phyloP scores from a whole-genome alignment of 2,113 vertebrate genomes.

The Pollimyrus isidori region DNA sequence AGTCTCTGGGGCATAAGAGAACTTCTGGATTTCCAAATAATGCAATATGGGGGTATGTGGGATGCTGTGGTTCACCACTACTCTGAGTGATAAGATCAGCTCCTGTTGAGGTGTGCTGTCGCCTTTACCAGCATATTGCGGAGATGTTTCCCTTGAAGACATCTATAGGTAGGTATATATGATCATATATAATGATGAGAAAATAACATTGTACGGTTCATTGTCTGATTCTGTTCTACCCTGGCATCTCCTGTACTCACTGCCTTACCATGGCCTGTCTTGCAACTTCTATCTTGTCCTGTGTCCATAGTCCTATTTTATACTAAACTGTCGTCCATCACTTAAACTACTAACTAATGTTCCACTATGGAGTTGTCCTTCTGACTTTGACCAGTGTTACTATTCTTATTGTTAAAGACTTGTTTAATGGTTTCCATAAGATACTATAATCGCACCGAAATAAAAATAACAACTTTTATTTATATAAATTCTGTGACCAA shows the following conservation, averaged over 20 bases:
- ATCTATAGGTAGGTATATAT: background rate
- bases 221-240: background rate
- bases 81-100: background rate
- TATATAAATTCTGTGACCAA: background rate
- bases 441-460: background rate
- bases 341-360: background rate
- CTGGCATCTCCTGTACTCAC: background rate
- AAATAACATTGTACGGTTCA: background rate
- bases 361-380: background rate
- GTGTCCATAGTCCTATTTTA: background rate
- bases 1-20: background rate
- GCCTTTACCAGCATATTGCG: background rate
- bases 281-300: background rate
- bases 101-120: background rate
- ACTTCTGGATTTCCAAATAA: background rate
- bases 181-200: background rate
- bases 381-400: background rate
- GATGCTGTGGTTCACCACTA: background rate
- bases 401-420: background rate
- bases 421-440: background rate
- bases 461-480: background rate
- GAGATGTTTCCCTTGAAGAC: background rate
- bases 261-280: background rate
- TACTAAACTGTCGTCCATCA: background rate
- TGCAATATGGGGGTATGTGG: background rate